These are phyloP conservation scores for Cylloceria caligata DNA, from an alignment of 2,888 invertebrate genomes.

Conservation along the genomic window DNA sequence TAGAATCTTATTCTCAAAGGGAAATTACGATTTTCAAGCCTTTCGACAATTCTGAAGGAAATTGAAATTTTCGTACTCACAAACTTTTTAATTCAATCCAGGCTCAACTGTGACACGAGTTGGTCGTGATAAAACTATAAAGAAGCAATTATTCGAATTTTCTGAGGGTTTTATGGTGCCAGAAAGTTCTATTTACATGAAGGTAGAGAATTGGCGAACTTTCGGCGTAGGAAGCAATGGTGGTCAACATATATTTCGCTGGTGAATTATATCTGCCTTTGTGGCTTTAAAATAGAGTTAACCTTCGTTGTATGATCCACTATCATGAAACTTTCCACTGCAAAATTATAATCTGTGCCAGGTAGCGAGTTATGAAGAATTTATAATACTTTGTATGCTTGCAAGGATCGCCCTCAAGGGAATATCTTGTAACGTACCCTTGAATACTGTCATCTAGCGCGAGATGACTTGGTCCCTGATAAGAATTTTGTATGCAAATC, in stretches of 20 bases:
- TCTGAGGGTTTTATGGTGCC: not conserved
- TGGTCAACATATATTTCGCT: not conserved
- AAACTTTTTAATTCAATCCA: no score
- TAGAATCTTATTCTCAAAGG: not conserved
- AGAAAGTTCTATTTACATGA: conserved; percentile 28
- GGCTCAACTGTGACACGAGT: no score
- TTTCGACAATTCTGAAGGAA: not conserved
- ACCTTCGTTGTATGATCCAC: not conserved
- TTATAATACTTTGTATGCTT: not conserved
- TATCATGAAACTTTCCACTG: not conserved
- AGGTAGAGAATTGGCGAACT: not conserved
- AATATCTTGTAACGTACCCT: not conserved
- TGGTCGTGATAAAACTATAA: no score
- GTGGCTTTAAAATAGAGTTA: not conserved
- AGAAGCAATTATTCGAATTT: not conserved
- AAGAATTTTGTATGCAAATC: conserved; percentile 15
- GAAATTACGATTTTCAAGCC: not conserved
- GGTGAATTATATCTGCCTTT: not conserved
- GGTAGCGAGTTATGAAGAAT: not conserved
- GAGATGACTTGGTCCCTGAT: conserved; percentile 1
- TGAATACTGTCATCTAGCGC: not conserved
- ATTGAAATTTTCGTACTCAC: no score
- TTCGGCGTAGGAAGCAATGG: not conserved
- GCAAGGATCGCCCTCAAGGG: not conserved
- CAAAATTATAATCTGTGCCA: not conserved